phyloP scores from a whole-genome alignment of 2,888 invertebrate species.

The Lithophane socia region DNA sequence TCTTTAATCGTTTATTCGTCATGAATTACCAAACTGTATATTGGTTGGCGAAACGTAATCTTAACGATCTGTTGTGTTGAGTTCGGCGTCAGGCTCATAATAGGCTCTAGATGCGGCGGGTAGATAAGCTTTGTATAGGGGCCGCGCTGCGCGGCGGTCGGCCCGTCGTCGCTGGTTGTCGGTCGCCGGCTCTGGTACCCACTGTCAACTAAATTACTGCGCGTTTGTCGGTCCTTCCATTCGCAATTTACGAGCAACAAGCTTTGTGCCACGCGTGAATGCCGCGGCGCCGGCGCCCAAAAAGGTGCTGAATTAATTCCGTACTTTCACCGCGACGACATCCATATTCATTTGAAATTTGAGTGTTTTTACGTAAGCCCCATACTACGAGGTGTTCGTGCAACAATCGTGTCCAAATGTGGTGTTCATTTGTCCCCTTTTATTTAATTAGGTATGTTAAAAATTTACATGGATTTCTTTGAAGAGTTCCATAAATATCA shows the following conservation, averaged over 20 bases:
- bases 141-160: conserved; percentile 68
- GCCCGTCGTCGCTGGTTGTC: conserved; percentile 61
- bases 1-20: conserved; percentile 64
- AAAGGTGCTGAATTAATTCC: conserved; percentile 73
- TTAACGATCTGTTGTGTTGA: conserved; percentile 81
- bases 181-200: conserved; percentile 68
- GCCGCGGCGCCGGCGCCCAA: conserved; percentile 79
- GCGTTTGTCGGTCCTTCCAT: conserved; percentile 86
- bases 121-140: conserved; percentile 83
- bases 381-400: conserved; percentile 60
- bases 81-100: conserved; percentile 86
- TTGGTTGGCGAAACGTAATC: conserved; percentile 75
- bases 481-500: conserved; percentile 33
- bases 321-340: conserved; percentile 73
- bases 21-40: conserved; percentile 65
- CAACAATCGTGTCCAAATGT: conserved; percentile 43
- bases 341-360: conserved; percentile 73
- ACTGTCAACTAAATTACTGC: conserved; percentile 89
- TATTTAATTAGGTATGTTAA: conserved; percentile 34
- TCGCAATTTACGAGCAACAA: conserved; percentile 86
- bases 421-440: conserved; percentile 37
- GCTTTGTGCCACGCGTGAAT: conserved; percentile 75
- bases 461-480: conserved; percentile 36
- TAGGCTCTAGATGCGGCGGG: conserved; percentile 85
- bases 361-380: conserved; percentile 66